These are phyloP conservation scores for Eleutherodactylus coqui DNA, from an alignment of 2,797 vertebrate genomes.

Conservation along the genomic window DNA sequence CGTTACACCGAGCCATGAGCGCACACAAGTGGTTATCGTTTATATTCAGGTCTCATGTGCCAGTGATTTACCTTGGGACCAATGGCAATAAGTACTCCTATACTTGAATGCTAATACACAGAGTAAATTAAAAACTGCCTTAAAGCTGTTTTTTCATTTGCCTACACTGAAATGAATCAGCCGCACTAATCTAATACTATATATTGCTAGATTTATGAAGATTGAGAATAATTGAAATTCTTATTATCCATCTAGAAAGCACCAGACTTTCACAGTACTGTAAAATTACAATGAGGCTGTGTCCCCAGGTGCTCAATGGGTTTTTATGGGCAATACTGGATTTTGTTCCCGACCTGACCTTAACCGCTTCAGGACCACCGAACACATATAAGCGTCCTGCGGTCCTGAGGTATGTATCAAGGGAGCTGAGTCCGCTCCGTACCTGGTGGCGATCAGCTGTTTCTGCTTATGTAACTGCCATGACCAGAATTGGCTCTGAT, in stretches of 20 bases:
- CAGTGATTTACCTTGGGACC: slow-evolving; percentile 18
- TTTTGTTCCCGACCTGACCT: background rate
- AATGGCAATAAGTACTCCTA: slow-evolving; percentile 16
- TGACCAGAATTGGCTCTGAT: no score
- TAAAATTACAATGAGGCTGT: background rate
- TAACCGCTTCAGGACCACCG: background rate
- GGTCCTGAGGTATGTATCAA: no score
- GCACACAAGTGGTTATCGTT: background rate
- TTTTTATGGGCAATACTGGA: background rate
- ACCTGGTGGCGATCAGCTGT: no score
- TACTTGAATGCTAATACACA: slow-evolving; percentile 17
- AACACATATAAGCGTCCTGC: no score
- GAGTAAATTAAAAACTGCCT: slow-evolving; percentile 34
- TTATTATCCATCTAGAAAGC: slow-evolving; percentile 7
- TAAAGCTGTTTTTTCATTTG: slow-evolving; percentile 34
- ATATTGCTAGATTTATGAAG: slow-evolving; percentile 30
- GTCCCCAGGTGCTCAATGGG: background rate
- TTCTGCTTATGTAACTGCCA: no score
- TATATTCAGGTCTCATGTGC: slow-evolving; percentile 23
- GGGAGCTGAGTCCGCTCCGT: no score
- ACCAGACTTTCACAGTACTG: slow-evolving; percentile 2
- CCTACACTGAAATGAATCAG: slow-evolving; percentile 21
- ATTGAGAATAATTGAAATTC: slow-evolving; percentile 30
- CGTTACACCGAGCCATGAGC: background rate
- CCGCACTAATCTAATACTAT: slow-evolving; percentile 22